Evolutionary conservation across 1,140 invertebrate species (phyloP), one percentile per base, ranked within the genome.

Genomic region (Dinothrombium tinctorium): DNA sequence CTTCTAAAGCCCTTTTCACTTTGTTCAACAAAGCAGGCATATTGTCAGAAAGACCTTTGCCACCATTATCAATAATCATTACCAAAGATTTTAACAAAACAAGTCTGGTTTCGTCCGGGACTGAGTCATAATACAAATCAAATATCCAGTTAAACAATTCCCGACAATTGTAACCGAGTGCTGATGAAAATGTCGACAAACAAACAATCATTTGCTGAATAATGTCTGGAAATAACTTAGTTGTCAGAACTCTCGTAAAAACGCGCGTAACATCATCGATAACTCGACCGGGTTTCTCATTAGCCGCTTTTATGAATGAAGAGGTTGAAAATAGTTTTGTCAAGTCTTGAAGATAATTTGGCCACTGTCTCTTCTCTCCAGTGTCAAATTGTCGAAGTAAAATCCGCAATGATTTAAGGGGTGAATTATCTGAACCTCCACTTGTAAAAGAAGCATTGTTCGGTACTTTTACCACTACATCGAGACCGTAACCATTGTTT

Each of bases 1-100:
- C 71, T 61, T 89, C 83, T 45, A 90, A 64, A 9, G 73, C 68
- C 5, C 65, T 66, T 53, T 83, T 78, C 0, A 86, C 56, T 33
- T 59, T 57, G 15, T 46, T 52, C 53, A 60, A 51, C 49, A 44
- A 47, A 26, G 37, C 5, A 48, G 37, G 25, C 22, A 40, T 42
- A 38, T 46, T 42, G 29, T 40, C 33, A 36, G 12, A 36, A 24
- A 42, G 20, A 37, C 31, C 35, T 22, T 43, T 24, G 9, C 28
- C 14, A 25, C 15, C 26, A 19, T 29, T 14, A 21, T 47, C 22
- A 22, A 50, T 38, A 50, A 74, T 74, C 55, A 79, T 73, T 42
- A 66, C 56, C 40, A 82, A 64, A 4, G 76, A 71, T 17, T 71
- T 62, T 50, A 80, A 72, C 6, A 83, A 56, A 40, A 78, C 60